A percentile compares a stretch with the other conserved stretches of the same genome.
phyloP scores from a whole-genome alignment of 2,113 vertebrate species.

The Elephantulus edwardii region DNA sequence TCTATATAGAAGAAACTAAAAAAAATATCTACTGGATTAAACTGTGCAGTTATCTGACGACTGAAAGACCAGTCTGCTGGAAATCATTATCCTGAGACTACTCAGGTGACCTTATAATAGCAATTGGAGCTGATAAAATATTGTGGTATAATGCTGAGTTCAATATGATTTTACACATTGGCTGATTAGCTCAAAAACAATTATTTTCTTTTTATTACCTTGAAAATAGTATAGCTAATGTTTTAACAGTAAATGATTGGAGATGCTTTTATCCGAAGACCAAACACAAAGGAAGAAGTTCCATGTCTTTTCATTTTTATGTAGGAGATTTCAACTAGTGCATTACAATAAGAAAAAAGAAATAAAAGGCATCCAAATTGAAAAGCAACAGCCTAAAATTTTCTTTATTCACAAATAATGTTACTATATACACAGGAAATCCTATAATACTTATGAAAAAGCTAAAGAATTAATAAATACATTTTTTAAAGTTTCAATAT shows the following conservation, averaged over 20 bases:
- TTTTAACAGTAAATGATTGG: neutral
- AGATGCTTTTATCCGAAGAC: neutral
- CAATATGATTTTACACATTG: neutral
- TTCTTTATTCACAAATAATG: neutral
- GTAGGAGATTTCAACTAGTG: neutral
- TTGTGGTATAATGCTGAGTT: neutral
- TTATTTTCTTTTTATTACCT: slow-evolving; percentile 24
- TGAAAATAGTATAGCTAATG: neutral
- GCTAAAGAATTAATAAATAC: slow-evolving; percentile 18
- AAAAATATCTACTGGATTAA: neutral
- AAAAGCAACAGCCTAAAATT: neutral
- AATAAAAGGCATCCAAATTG: neutral
- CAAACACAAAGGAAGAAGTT: neutral
- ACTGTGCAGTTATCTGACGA: neutral
- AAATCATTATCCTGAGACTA: neutral
- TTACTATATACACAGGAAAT: neutral
- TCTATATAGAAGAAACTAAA: neutral
- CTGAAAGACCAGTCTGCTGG: neutral
- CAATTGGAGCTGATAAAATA: neutral
- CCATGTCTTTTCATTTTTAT: neutral
- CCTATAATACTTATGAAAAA: neutral
- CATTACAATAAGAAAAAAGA: neutral
- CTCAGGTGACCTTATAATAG: slow-evolving; percentile 18
- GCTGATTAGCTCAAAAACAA: neutral
- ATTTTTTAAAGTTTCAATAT: neutral